A percentile compares a stretch with the other conserved stretches of the same genome.
These are phyloP conservation scores for Caretta caretta DNA, from an alignment of 2,113 vertebrate species.

Conservation along the genomic window DNA sequence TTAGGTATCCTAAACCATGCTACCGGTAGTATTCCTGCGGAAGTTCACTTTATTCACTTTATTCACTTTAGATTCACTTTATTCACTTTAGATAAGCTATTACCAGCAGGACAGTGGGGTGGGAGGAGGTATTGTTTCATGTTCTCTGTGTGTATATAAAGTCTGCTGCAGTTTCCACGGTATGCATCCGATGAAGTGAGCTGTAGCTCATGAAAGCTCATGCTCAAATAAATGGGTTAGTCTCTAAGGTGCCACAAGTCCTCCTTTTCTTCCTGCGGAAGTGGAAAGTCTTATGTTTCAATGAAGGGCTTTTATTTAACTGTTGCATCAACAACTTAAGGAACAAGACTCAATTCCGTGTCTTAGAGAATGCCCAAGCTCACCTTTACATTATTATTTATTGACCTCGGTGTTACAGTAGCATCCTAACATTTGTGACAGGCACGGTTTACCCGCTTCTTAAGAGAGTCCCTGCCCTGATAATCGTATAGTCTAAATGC, in stretches of 20 bases:
- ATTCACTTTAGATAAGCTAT: too few species aligned
- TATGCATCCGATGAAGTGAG: too few species aligned
- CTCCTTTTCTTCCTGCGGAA: neutral
- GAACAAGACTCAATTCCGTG: neutral
- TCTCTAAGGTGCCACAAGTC: too few species aligned
- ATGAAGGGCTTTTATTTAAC: neutral
- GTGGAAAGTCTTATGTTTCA: neutral
- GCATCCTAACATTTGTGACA: neutral
- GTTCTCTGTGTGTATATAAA: too few species aligned
- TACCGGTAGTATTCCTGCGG: neutral
- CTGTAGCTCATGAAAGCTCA: too few species aligned
- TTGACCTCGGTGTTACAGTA: neutral
- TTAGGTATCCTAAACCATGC: neutral
- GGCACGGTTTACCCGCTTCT: too few species aligned
- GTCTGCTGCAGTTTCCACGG: too few species aligned
- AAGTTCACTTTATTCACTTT: too few species aligned
- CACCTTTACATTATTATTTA: neutral
- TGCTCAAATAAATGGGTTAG: too few species aligned
- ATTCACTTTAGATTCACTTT: too few species aligned
- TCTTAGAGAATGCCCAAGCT: neutral
- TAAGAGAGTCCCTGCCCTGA: neutral
- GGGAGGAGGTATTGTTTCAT: too few species aligned
- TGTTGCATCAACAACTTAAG: neutral
- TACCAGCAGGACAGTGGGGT: too few species aligned
- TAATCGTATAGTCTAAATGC: neutral